Conservation (phyloP, 2,888 invertebrate genomes). For the Atrina japonica region DNA sequence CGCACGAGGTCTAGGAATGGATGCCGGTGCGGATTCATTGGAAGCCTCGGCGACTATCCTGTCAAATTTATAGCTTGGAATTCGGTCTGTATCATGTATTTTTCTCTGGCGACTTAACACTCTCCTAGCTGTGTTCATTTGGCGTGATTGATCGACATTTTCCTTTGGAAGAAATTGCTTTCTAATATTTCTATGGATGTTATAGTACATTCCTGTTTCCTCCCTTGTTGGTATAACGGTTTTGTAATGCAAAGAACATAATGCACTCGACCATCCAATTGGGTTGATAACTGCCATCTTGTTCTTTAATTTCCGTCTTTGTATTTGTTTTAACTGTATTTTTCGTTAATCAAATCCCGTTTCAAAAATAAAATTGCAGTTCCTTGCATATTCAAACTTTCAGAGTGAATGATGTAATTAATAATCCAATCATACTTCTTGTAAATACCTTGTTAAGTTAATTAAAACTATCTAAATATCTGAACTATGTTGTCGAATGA, state of each 20-base stretch:
- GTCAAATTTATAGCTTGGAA: neutral
- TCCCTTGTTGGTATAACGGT: slow-evolving; percentile 5
- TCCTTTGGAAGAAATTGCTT: slow-evolving; percentile 15
- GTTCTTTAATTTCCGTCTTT: neutral
- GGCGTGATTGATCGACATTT: neutral
- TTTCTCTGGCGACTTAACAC: slow-evolving; percentile 5
- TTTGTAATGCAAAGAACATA: slow-evolving; percentile 9
- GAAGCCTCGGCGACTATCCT: no score
- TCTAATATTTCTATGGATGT: slow-evolving; percentile 2
- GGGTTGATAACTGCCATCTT: slow-evolving; percentile 3
- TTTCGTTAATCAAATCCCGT: no score
- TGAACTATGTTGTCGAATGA: no score
- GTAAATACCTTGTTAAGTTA: no score
- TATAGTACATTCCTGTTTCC: slow-evolving; percentile 16
- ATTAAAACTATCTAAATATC: no score
- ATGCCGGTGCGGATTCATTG: neutral
- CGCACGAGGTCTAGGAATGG: neutral
- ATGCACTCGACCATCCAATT: slow-evolving; percentile 18
- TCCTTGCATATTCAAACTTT: no score
- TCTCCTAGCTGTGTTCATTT: neutral
- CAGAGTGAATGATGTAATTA: no score
- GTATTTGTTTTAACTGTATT: no score
- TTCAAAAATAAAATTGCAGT: no score
- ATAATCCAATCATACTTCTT: no score
- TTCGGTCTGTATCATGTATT: slow-evolving; percentile 13